Percentiles rank a stretch among this genome's conserved stretches.
phyloP scores from a whole-genome alignment of 30 jellyfish, hydroid and myxozoan species.

The Aurelia coerulea region DNA sequence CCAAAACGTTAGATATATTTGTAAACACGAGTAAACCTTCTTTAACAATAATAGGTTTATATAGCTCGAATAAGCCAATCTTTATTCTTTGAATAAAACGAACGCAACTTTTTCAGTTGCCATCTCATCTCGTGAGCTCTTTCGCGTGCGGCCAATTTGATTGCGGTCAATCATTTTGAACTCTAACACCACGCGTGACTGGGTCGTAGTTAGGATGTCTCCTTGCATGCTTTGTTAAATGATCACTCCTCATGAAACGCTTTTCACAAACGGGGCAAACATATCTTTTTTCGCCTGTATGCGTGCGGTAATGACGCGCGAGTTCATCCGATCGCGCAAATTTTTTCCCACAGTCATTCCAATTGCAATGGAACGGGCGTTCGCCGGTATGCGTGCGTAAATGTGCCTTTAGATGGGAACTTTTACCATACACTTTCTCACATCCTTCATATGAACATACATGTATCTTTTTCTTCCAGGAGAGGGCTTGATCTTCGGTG shows the following conservation, averaged over 20 bases:
- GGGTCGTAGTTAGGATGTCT: conserved; percentile 98
- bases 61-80: too few species aligned
- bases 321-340: conserved; percentile 99
- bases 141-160: not conserved
- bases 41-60: too few species aligned
- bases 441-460: conserved; percentile 91
- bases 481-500: conserved; percentile 13
- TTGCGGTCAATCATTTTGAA: conserved; percentile 27
- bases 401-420: conserved; percentile 98
- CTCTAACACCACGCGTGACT: conserved; percentile 86
- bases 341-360: conserved; percentile 95
- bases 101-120: not conserved
- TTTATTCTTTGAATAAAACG: not conserved
- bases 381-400: conserved; percentile 99
- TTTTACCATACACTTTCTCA: conserved; percentile 92
- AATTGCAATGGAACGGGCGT: conserved; percentile 94
- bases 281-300: conserved; percentile 96
- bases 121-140: not conserved
- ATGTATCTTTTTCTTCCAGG: conserved; percentile 82
- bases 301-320: conserved; percentile 98
- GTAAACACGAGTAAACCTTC: too few species aligned
- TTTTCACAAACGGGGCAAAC: conserved; percentile 98
- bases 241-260: conserved; percentile 99
- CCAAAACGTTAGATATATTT: not conserved
- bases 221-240: conserved; percentile 91